A percentile compares a stretch with the other conserved stretches of the same genome.
Evolutionary conservation across 2,113 vertebrate genomes (phyloP).

Genomic region (Chaetops frenatus): DNA sequence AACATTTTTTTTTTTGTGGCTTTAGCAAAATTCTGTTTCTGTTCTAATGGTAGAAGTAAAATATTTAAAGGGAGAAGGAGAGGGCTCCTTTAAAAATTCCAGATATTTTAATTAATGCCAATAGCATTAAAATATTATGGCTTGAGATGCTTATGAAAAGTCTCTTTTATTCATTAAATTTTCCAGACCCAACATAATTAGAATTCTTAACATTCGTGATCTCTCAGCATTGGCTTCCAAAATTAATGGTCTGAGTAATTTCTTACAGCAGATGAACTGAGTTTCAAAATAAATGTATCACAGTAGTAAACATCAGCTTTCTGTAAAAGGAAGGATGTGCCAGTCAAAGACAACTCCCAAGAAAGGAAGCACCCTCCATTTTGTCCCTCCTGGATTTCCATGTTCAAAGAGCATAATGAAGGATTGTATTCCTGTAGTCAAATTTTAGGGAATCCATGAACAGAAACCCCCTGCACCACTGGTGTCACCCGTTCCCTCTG

Average conservation of each 20-base stretch:
- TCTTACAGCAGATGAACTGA: constrained; percentile 40
- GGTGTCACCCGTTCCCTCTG: neutral
- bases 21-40: constrained; percentile 6
- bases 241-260: constrained; percentile 66
- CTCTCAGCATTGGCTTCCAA: constrained; percentile 51
- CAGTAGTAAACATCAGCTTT: constrained; percentile 35
- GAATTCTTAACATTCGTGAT: constrained; percentile 63
- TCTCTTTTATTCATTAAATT: constrained; percentile 62
- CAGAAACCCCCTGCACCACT: neutral
- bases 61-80: neutral
- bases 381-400: neutral
- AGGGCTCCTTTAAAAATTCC: constrained; percentile 38
- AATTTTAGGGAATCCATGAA: neutral
- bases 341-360: neutral
- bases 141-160: constrained; percentile 57
- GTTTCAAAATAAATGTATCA: constrained; percentile 19
- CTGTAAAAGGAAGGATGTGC: neutral
- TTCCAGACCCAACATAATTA: constrained; percentile 56
- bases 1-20: neutral
- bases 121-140: constrained; percentile 57
- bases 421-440: neutral
- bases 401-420: neutral
- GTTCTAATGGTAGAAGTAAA: neutral
- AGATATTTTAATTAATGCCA: constrained; percentile 64
- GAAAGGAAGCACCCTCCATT: neutral